Percentiles rank a stretch among this genome's conserved stretches.
phyloP scores from a whole-genome alignment of 1,140 invertebrate genomes.

The Aphaenogaster floridana region DNA sequence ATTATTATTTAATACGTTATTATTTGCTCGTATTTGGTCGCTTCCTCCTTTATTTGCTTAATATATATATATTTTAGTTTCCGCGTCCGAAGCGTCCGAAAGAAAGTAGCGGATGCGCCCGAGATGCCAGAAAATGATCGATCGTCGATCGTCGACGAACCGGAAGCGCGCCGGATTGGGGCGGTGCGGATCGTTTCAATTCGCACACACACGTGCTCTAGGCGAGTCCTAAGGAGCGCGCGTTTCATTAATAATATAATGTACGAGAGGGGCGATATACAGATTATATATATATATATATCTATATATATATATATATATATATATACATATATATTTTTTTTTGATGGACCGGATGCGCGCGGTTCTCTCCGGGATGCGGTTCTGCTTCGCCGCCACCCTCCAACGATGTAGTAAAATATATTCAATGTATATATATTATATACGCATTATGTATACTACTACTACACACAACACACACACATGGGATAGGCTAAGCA shows the following conservation, averaged over 20 bases:
- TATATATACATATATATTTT: constrained; percentile 41
- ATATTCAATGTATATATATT: constrained; percentile 63
- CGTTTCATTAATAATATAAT: constrained; percentile 46
- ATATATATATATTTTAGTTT: neutral
- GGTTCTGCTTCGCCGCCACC: constrained; percentile 27
- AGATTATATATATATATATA: constrained; percentile 40
- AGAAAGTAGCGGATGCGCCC: neutral
- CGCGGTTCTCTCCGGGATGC: constrained; percentile 31
- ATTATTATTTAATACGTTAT: too few species aligned
- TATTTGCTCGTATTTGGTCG: too few species aligned
- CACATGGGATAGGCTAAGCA: constrained; percentile 60
- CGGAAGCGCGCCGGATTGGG: neutral
- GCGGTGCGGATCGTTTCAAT: constrained; percentile 28
- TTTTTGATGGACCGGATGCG: constrained; percentile 7
- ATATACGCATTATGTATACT: constrained; percentile 49
- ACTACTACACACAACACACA: neutral
- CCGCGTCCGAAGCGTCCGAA: constrained; percentile 8
- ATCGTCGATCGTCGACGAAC: constrained; percentile 37
- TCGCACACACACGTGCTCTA: constrained; percentile 41
- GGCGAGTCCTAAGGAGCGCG: constrained; percentile 18
- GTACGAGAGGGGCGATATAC: constrained; percentile 35
- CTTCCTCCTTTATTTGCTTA: too few species aligned
- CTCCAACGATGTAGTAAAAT: constrained; percentile 61
- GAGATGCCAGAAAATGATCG: constrained; percentile 21
- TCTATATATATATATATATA: constrained; percentile 13